A percentile compares a stretch with the other conserved stretches of the same genome.
These are phyloP conservation scores for Rhynchopsitta pachyrhyncha DNA, from an alignment of 2,113 vertebrate species.

Conservation along the genomic window DNA sequence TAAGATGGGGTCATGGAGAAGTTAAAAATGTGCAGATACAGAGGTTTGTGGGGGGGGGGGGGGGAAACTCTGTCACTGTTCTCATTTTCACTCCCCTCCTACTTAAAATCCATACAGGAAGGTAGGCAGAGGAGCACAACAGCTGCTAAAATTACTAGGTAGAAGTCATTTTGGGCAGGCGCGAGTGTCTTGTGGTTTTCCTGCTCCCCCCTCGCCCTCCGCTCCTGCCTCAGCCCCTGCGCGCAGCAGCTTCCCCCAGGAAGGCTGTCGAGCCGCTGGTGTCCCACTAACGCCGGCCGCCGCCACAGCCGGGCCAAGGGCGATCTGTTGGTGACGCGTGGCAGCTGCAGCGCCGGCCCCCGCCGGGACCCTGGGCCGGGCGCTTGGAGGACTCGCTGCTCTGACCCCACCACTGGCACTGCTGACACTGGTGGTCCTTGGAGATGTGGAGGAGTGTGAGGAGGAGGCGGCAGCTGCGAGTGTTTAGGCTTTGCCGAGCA, in stretches of 20 bases:
- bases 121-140: constrained; percentile 29
- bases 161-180: constrained; percentile 48
- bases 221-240: background rate
- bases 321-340: background rate
- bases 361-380: rapidly evolving
- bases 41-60: background rate
- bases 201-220: background rate
- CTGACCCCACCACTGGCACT: constrained; percentile 1
- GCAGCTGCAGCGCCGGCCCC: background rate
- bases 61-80: background rate
- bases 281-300: background rate
- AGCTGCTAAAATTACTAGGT: constrained; percentile 58
- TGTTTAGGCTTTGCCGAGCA: background rate
- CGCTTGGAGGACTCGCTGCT: background rate
- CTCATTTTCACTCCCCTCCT: constrained; percentile 54
- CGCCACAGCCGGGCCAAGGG: background rate
- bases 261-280: background rate
- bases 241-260: background rate
- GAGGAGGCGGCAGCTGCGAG: constrained; percentile 44
- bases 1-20: constrained; percentile 1
- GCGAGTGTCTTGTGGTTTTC: constrained; percentile 34
- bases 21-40: constrained; percentile 35
- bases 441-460: constrained; percentile 11
- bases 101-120: constrained; percentile 30
- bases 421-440: background rate